Evolutionary conservation across 2,888 invertebrate genomes (phyloP), one percentile per base, ranked within the genome.

Genomic region (Leucophora obtusa): DNA sequence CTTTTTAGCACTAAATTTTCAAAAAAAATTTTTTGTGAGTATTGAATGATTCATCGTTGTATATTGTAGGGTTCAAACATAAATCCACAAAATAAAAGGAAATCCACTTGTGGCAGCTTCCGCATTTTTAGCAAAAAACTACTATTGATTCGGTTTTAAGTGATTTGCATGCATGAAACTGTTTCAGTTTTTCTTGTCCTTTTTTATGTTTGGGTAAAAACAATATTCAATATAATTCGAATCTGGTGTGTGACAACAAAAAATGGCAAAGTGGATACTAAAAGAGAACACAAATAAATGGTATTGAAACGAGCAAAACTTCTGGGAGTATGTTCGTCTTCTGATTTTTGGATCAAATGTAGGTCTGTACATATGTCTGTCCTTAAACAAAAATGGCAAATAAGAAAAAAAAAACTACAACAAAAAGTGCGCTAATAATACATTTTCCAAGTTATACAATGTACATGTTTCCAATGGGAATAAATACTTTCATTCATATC

Each of bases 91-190:
- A 33, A 21, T 11, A 21, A 73, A 73, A 73, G 65, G 35, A 65
- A 65, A 73, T 60, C 54, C 53, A 74, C 74, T 74, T 66, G 68
- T 68, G 68, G 66, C n/a, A 43, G 60, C 38, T 60, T 66, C 53
- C 53, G 28, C 59, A 24, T 35, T 15, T 47, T 15, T 14, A 54
- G 24, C 15, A 50, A 6, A 15, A 51, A 63, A 62, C 47, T 51
- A 33, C 14, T 72, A 75, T 80, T 72, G 69, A 76, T 75, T 75
- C 65, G 59, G 54, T 56, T 77, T 73, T 56, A 73, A 81, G 69
- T 77, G 81, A 70, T 81, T 81, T 81, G 65, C 69, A 73, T 73
- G 60, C 63, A 65, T 63, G 54, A 69, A 73, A 62, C 62, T 58
- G 50, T 38, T 38, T 38, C 28, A 28, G 28, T 28, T 28, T 17